These are phyloP conservation scores for Brachycybe producta DNA, from an alignment of 2,888 invertebrate species.

Conservation along the genomic window DNA sequence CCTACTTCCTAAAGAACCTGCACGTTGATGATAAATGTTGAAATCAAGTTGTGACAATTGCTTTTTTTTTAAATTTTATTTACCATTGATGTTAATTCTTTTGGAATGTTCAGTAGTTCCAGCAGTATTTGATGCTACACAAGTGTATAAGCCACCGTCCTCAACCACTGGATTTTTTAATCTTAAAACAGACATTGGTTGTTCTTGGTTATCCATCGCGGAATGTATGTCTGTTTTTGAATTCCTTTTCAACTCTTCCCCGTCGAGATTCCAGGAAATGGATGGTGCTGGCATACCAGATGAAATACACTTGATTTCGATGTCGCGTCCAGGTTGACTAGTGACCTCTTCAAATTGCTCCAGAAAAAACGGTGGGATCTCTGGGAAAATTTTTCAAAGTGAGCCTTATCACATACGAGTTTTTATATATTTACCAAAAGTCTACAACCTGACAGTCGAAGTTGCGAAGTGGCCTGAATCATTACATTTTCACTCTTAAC, in stretches of 20 bases:
- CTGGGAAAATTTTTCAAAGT: no score
- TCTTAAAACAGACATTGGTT: neutral
- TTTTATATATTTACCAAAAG: no score
- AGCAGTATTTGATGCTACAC: constrained; percentile 1
- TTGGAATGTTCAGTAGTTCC: neutral
- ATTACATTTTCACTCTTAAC: no score
- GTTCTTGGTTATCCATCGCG: neutral
- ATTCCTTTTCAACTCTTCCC: neutral
- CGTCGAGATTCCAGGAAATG: constrained; percentile 5
- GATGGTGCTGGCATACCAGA: constrained; percentile 6
- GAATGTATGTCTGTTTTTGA: neutral
- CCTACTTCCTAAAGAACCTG: neutral
- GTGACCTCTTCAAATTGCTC: no score
- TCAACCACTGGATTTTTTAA: neutral
- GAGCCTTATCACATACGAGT: no score
- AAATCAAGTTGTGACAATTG: no score
- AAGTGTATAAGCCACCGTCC: constrained; percentile 12
- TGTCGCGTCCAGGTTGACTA: no score
- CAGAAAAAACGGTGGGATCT: no score
- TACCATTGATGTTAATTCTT: constrained; percentile 3
- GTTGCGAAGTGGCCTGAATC: no score
- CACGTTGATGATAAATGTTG: neutral
- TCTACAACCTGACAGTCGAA: no score
- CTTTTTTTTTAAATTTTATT: neutral
- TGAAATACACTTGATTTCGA: constrained; percentile 2